Conservation (phyloP, 2,113 vertebrate genomes). For the Murina feae region DNA sequence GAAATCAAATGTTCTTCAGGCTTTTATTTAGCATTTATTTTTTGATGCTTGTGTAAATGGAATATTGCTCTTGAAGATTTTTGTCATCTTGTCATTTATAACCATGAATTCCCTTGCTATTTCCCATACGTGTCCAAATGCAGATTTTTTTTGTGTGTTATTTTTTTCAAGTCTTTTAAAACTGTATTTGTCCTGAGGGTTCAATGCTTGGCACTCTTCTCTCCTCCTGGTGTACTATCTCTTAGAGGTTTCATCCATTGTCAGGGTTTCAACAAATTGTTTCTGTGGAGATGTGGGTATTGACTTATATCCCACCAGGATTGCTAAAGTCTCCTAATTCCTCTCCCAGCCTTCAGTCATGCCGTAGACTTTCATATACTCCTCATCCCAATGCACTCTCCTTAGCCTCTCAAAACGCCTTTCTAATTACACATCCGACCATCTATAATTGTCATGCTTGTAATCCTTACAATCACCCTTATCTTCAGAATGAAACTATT, state of each 20-base stretch:
- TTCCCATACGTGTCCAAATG: neutral
- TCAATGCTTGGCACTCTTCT: neutral
- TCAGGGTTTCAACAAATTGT: neutral
- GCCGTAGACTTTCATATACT: neutral
- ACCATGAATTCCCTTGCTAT: neutral
- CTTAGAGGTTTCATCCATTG: neutral
- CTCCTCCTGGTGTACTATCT: neutral
- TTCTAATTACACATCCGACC: neutral
- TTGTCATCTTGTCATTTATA: neutral
- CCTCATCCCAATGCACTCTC: neutral
- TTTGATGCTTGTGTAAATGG: neutral
- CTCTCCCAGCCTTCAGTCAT: neutral
- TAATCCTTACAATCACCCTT: neutral
- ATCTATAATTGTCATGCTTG: neutral
- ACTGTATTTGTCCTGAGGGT: neutral
- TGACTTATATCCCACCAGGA: neutral
- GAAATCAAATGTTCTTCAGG: neutral
- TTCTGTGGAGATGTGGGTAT: neutral
- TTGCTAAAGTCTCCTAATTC: neutral
- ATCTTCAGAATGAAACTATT: neutral
- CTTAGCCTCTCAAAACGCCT: neutral
- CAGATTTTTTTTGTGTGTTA: neutral
- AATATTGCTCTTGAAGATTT: neutral
- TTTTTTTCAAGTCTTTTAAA: neutral
- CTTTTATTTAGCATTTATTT: neutral